A percentile compares a stretch with the other conserved stretches of the same genome.
Evolutionary conservation across 2,888 invertebrate genomes (phyloP).

Genomic region (Capitulum mitella): DNA sequence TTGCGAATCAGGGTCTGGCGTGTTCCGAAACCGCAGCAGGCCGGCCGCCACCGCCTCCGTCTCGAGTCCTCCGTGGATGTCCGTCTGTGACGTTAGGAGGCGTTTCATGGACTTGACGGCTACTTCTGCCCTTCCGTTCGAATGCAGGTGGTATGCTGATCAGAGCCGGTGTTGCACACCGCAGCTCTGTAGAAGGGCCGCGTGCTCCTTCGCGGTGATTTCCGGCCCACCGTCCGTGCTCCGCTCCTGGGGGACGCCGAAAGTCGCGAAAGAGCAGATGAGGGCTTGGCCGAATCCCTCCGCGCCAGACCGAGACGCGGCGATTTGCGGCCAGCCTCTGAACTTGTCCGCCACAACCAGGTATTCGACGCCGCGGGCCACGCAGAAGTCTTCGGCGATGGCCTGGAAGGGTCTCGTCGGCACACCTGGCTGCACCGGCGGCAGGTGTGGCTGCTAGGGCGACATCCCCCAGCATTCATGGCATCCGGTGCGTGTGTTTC

Average conservation of each 20-base stretch:
- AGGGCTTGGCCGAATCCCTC: conserved; percentile 13
- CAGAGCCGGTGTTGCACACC: conserved; percentile 18
- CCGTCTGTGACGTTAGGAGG: conserved; percentile 26
- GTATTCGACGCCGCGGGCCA: conserved; percentile 16
- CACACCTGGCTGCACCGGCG: conserved; percentile 24
- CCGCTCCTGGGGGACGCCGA: conserved; percentile 26
- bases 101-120: conserved; percentile 28
- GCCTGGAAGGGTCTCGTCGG: conserved; percentile 24
- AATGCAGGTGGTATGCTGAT: conserved; percentile 27
- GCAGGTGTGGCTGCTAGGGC: conserved; percentile 30
- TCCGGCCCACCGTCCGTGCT: conserved; percentile 26
- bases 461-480: conserved; percentile 27
- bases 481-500: conserved; percentile 23
- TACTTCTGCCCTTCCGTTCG: conserved; percentile 27
- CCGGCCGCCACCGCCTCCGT: conserved; percentile 19
- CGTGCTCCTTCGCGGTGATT: conserved; percentile 25
- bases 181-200: conserved; percentile 18
- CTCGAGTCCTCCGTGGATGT: background rate
- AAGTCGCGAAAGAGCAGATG: conserved; percentile 23
- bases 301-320: conserved; percentile 25
- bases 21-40: conserved; percentile 26
- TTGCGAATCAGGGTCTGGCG: conserved; percentile 19
- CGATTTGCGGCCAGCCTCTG: conserved; percentile 25
- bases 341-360: no score
- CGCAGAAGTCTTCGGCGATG: conserved; percentile 25